phyloP scores from a whole-genome alignment of 2,888 invertebrate genomes.

The Coelogynopora nodosa region DNA sequence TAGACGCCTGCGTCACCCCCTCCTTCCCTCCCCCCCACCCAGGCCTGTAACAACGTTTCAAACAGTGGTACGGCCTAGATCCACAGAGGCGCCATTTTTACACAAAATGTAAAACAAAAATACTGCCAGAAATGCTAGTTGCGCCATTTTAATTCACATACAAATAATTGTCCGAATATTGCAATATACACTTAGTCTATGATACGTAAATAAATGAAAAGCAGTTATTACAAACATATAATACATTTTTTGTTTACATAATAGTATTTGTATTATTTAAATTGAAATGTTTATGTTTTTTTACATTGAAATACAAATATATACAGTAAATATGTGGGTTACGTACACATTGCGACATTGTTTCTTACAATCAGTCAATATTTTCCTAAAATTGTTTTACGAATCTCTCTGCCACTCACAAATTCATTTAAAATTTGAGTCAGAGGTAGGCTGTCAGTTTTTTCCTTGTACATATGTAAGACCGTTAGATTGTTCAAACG shows the following conservation, averaged over 20 bases:
- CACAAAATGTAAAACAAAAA: conserved; percentile 31
- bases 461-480: background rate
- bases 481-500: background rate
- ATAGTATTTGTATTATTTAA: background rate
- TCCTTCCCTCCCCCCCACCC: no score
- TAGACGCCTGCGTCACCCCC: no score
- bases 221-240: conserved; percentile 7
- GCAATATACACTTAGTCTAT: conserved; percentile 1
- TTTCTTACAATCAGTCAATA: background rate
- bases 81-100: background rate
- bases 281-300: conserved; percentile 11
- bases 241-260: conserved; percentile 3
- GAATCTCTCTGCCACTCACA: background rate
- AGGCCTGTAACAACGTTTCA: background rate
- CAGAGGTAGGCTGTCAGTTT: background rate
- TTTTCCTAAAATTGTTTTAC: background rate
- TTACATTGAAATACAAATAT: no score
- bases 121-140: conserved; percentile 14
- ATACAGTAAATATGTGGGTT: background rate
- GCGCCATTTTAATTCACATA: background rate
- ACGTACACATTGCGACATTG: background rate
- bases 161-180: background rate
- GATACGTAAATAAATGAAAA: background rate
- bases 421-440: background rate
- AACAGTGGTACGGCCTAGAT: background rate